phyloP scores from a whole-genome alignment of 2,888 invertebrate genomes.

The Cacoxenus indagator region DNA sequence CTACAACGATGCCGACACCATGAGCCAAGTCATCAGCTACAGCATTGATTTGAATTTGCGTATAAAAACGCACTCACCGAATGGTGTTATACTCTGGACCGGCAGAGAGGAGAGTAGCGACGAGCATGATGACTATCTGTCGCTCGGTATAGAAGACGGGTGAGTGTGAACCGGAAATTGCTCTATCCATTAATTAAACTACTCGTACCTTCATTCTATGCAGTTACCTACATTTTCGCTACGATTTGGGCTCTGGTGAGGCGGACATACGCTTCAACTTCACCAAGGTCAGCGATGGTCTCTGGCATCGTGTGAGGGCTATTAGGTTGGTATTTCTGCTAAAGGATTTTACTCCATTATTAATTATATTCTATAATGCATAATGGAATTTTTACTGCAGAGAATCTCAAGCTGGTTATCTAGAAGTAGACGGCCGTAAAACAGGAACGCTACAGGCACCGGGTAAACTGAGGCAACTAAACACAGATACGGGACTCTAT shows the following conservation, averaged over 20 bases:
- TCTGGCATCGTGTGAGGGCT: conserved; percentile 83
- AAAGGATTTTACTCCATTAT: not conserved
- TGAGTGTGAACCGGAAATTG: conserved; percentile 35
- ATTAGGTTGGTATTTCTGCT: conserved; percentile 74
- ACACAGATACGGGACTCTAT: conserved; percentile 89
- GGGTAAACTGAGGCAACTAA: conserved; percentile 86
- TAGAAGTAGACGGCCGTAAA: conserved; percentile 90
- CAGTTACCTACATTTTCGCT: conserved; percentile 75
- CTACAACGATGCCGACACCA: conserved; percentile 88
- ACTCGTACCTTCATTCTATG: conserved; percentile 15
- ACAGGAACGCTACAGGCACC: conserved; percentile 86
- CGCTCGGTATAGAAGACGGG: conserved; percentile 86
- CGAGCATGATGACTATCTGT: conserved; percentile 81
- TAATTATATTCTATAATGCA: not conserved
- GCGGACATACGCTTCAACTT: conserved; percentile 87
- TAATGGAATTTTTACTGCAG: conserved; percentile 71
- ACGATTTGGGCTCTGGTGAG: conserved; percentile 90
- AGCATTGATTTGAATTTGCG: conserved; percentile 90
- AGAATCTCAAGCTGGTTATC: conserved; percentile 86
- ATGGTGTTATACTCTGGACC: conserved; percentile 88
- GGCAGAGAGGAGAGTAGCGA: conserved; percentile 75
- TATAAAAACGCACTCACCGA: conserved; percentile 80
- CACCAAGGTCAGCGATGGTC: conserved; percentile 89
- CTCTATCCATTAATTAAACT: not conserved
- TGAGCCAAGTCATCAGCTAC: conserved; percentile 87